Evolutionary conservation across 2,888 invertebrate species (phyloP).

Genomic region (Zhengitettix transpicula): DNA sequence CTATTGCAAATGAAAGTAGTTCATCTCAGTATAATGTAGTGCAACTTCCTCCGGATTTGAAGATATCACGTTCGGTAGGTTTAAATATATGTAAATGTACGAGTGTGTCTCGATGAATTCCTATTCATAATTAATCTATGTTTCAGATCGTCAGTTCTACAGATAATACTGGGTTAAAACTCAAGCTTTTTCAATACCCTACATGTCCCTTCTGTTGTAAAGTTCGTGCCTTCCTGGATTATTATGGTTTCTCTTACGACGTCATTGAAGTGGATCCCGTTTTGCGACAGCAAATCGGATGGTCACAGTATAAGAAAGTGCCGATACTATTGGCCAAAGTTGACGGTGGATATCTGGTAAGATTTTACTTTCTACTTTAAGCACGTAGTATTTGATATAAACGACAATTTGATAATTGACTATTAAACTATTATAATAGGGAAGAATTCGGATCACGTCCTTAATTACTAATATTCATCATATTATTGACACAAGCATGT

Average conservation of each 20-base stretch:
- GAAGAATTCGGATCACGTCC: too few species aligned
- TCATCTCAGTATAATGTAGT: conserved; percentile 20
- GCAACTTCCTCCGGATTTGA: conserved; percentile 19
- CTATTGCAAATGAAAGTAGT: conserved; percentile 28
- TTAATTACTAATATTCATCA: too few species aligned
- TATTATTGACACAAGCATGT: too few species aligned
- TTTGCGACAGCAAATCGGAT: conserved; percentile 73
- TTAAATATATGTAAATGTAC: too few species aligned
- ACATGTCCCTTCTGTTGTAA: conserved; percentile 98
- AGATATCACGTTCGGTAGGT: conserved; percentile 30
- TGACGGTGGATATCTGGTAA: conserved; percentile 46
- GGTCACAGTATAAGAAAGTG: conserved; percentile 90
- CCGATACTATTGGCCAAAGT: conserved; percentile 71
- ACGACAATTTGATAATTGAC: too few species aligned
- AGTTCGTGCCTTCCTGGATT: conserved; percentile 78
- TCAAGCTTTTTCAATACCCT: conserved; percentile 89
- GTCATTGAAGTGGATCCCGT: conserved; percentile 96
- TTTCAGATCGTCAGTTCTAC: conserved; percentile 44
- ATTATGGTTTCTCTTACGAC: conserved; percentile 83
- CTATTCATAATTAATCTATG: not conserved
- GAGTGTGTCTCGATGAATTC: too few species aligned
- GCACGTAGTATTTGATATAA: too few species aligned
- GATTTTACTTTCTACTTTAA: conserved; percentile 1
- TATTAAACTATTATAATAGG: too few species aligned
- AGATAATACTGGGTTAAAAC: conserved; percentile 51